These are phyloP conservation scores for Cebidichthys violaceus DNA, from an alignment of 2,113 vertebrate genomes.

Conservation along the genomic window DNA sequence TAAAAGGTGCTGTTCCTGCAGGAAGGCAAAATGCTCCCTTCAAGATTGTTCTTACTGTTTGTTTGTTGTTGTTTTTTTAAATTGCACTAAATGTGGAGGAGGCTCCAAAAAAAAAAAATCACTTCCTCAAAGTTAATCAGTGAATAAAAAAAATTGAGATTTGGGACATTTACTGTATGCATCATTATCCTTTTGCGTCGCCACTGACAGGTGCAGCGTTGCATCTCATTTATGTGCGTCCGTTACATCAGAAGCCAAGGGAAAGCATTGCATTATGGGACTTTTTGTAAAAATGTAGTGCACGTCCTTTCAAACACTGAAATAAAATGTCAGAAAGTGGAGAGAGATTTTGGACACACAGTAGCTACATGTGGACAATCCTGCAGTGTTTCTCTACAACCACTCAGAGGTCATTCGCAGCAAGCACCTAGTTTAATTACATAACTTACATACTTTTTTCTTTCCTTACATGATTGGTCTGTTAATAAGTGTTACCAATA, in stretches of 20 bases:
- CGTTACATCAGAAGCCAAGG: constrained; percentile 12
- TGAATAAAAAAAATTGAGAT: constrained; percentile 1
- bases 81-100: neutral
- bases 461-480: neutral
- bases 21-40: neutral
- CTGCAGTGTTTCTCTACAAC: neutral
- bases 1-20: neutral
- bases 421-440: neutral
- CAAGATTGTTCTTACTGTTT: neutral
- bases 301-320: neutral
- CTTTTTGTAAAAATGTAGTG: neutral
- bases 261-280: neutral
- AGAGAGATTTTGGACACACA: neutral
- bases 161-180: neutral
- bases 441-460: neutral
- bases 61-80: too few species aligned
- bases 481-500: too few species aligned
- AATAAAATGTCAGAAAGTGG: neutral
- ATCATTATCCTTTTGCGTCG: neutral
- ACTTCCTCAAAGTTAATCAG: neutral
- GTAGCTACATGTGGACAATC: neutral
- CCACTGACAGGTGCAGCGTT: constrained; percentile 14
- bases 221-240: neutral
- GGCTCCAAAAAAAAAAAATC: neutral
- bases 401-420: neutral